Conservation (phyloP, 2,797 vertebrate genomes). For the Alectoris magna region DNA sequence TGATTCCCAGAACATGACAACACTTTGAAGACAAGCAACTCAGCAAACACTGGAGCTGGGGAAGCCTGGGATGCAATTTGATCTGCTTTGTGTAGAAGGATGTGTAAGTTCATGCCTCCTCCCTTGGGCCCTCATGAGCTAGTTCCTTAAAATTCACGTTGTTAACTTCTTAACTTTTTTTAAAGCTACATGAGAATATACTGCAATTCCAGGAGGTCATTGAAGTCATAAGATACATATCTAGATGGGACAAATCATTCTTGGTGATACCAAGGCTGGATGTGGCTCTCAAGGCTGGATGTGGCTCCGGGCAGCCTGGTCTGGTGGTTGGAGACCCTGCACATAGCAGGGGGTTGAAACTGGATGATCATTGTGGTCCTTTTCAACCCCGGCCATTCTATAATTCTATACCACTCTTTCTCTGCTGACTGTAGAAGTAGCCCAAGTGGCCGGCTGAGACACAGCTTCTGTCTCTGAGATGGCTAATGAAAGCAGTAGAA, state of each 20-base stretch:
- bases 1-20: background rate
- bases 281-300: too few relatives aligned
- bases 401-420: background rate
- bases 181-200: background rate
- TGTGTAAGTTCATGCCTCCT: background rate
- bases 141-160: background rate
- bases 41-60: background rate
- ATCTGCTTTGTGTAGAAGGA: background rate
- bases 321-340: too few relatives aligned
- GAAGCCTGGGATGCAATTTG: background rate
- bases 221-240: background rate
- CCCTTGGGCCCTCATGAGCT: background rate
- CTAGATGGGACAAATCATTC: background rate
- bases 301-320: too few relatives aligned
- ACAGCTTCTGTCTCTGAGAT: background rate
- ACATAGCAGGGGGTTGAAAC: too few relatives aligned
- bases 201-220: background rate
- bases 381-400: too few relatives aligned
- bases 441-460: background rate
- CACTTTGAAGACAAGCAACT: background rate
- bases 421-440: background rate
- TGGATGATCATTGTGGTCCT: too few relatives aligned
- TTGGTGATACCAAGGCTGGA: background rate
- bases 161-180: background rate
- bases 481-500: background rate